phyloP scores from a whole-genome alignment of 2,113 vertebrate species.

The Labeo rohita region DNA sequence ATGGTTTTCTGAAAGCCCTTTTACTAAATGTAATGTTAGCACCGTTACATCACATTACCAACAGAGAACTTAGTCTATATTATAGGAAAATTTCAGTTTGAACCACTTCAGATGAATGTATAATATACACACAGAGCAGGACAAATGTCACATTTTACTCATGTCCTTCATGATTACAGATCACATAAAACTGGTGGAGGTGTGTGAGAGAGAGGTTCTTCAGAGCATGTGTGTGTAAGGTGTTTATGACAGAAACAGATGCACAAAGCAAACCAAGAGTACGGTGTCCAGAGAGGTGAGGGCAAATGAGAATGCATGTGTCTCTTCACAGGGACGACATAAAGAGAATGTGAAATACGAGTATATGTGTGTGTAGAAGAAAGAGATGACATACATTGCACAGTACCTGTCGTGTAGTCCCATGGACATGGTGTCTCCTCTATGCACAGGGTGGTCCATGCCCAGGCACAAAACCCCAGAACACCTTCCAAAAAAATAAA shows the following conservation, averaged over 20 bases:
- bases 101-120: not conserved
- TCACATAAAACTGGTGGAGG: not conserved
- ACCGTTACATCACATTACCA: not conserved
- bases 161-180: not conserved
- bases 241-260: not conserved
- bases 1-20: not conserved
- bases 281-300: not conserved
- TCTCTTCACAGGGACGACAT: not conserved
- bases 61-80: not conserved
- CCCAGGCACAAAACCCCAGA: slow-evolving; percentile 70
- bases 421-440: slow-evolving; percentile 83
- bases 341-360: not conserved
- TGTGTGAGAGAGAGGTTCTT: not conserved
- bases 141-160: not conserved
- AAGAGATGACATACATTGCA: slow-evolving; percentile 59
- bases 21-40: not conserved
- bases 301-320: not conserved
- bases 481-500: slow-evolving; percentile 66
- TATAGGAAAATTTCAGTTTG: not conserved
- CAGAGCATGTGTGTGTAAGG: not conserved
- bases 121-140: not conserved
- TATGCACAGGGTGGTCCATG: slow-evolving; percentile 86
- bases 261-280: not conserved
- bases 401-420: slow-evolving; percentile 83
- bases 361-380: slow-evolving; percentile 13